phyloP scores from a whole-genome alignment of 2,888 invertebrate species.

The Priapulus caudatus region DNA sequence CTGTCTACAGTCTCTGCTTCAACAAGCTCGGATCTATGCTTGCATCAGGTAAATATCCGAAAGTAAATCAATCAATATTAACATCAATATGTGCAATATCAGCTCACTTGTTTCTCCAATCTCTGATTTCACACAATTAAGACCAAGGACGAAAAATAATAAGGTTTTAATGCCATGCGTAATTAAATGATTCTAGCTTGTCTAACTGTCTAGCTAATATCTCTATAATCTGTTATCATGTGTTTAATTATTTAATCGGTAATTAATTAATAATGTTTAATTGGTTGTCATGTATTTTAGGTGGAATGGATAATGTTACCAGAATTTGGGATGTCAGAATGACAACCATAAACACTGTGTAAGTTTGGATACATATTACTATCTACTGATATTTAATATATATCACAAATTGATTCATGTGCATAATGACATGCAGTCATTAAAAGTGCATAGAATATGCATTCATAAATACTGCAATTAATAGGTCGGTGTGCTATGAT shows the following conservation, averaged over 20 bases:
- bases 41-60: slow-evolving; percentile 48
- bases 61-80: slow-evolving; percentile 7
- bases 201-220: too few species aligned
- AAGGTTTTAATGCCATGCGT: slow-evolving; percentile 7
- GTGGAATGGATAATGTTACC: slow-evolving; percentile 51
- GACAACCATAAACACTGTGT: not conserved
- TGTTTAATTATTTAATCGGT: too few species aligned
- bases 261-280: too few species aligned
- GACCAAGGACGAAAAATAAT: slow-evolving; percentile 2
- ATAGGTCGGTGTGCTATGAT: too few species aligned
- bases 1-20: slow-evolving; percentile 52
- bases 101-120: not conserved
- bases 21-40: slow-evolving; percentile 47
- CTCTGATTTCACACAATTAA: slow-evolving; percentile 2
- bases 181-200: slow-evolving; percentile 10
- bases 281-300: too few species aligned
- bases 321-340: slow-evolving; percentile 49
- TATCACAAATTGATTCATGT: too few species aligned
- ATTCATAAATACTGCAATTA: too few species aligned
- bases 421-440: too few species aligned
- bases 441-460: too few species aligned
- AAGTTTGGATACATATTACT: too few species aligned
- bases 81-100: slow-evolving; percentile 4
- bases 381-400: too few species aligned
- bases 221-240: too few species aligned